phyloP scores from a whole-genome alignment of 2,888 invertebrate species.

The Odontothrips loti region DNA sequence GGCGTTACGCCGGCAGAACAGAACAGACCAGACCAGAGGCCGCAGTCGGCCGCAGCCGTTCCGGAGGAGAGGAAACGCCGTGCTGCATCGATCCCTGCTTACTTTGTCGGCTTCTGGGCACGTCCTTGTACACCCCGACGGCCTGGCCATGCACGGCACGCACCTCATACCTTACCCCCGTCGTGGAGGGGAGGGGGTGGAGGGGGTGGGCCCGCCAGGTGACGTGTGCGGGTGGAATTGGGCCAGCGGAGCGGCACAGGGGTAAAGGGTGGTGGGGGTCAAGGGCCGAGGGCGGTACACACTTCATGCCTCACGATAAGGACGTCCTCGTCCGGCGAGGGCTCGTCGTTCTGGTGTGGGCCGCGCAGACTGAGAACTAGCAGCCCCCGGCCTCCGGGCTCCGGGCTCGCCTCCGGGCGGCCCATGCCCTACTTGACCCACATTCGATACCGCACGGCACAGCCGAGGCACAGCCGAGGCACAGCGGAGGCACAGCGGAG shows the following conservation, averaged over 20 bases:
- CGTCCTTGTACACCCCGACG: neutral
- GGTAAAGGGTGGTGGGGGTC: neutral
- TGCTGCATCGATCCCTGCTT: too few relatives aligned
- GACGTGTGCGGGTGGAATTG: neutral
- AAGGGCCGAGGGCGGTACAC: neutral
- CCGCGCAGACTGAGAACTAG: too few relatives aligned
- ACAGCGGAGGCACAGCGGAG: neutral
- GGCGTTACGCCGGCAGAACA: too few relatives aligned
- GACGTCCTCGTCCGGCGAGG: too few relatives aligned
- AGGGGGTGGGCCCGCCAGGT: neutral
- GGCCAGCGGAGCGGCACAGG: neutral
- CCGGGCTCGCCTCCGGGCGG: too few relatives aligned
- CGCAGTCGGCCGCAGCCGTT: too few relatives aligned
- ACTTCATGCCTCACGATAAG: neutral
- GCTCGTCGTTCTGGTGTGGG: too few relatives aligned
- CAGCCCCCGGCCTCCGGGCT: too few relatives aligned
- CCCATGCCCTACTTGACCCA: too few relatives aligned
- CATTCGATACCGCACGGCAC: neutral
- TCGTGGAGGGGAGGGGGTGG: neutral
- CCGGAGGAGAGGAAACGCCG: too few relatives aligned
- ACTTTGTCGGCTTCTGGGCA: neutral
- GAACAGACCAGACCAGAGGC: too few relatives aligned
- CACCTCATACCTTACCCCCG: neutral
- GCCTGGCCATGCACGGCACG: neutral
- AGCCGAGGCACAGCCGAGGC: neutral